Evolutionary conservation across 2,888 invertebrate species (phyloP), one percentile per base, ranked within the genome.

Genomic region (Isoperla grammatica): DNA sequence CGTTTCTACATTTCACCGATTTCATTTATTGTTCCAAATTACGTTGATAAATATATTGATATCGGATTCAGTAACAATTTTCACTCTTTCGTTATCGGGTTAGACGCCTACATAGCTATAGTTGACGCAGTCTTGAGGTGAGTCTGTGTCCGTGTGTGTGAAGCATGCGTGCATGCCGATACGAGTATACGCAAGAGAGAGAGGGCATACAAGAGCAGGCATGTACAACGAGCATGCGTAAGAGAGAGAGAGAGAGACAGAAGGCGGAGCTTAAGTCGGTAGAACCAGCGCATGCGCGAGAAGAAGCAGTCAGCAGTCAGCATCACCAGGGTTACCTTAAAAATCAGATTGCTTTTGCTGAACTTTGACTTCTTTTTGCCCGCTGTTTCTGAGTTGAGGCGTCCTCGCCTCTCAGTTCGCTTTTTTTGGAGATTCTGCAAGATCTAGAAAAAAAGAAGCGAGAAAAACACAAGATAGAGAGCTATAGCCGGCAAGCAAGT

Each of bases 371-470:
- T 91, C 90, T 90, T 88, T 84, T 88, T 88, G 83, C 81, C 77
- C 76, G 83, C 79, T 82, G 86, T 82, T 83, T 93, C 91, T 83
- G 90, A 90, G 88, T 90, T 87, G 87, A 91, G 90, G 83, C 91
- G 90, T 84, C 92, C 92, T 86, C 92, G 88, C 84, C 92, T 87
- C 87, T 92, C 91, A 84, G 92, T 92, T 88, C 92, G 90, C 88
- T 93, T 94, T 92, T 93, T 92, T 90, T 93, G 92, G 83, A 93
- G 92, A 87, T 92, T 93, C 92, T 93, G 93, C 89, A 92, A 92
- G 88, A 93, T 93, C 92, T 93, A 92, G 88, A 91, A 90, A 86
- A 87, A 81, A 84, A 87, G 86, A 64, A 64, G 64, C 62, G 60
- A 60, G 86, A 86, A 87, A 61, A 63, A 57, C 29, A 29, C 29